These are phyloP conservation scores for Notechis scutatus DNA, from an alignment of 2,113 vertebrate species.

Conservation along the genomic window DNA sequence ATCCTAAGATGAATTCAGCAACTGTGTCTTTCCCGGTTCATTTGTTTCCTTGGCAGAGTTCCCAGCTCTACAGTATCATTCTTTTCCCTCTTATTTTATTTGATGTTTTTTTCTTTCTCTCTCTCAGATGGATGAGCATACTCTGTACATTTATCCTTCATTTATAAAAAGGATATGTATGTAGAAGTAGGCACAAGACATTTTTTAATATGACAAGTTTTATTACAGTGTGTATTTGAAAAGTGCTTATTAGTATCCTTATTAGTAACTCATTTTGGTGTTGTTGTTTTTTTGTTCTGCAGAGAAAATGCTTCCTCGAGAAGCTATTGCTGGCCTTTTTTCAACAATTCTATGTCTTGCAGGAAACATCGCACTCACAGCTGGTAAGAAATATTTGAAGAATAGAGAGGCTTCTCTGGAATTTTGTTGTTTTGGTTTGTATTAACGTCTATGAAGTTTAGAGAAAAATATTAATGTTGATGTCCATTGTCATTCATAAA, in stretches of 20 bases:
- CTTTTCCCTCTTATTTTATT: not conserved
- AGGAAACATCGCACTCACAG: not conserved
- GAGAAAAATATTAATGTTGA: not conserved
- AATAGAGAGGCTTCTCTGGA: not conserved
- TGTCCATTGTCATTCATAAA: not conserved
- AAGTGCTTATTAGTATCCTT: not conserved
- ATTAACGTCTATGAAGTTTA: not conserved
- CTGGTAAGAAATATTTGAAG: constrained; percentile 37
- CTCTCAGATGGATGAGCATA: too few species aligned
- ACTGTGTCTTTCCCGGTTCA: not conserved
- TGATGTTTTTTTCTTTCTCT: not conserved
- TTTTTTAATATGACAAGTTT: not conserved
- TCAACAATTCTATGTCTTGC: constrained; percentile 34
- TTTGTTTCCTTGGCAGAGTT: not conserved
- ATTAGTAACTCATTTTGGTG: not conserved
- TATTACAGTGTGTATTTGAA: not conserved
- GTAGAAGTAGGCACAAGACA: not conserved
- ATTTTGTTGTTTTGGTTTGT: not conserved
- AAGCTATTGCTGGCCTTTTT: not conserved
- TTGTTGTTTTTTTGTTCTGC: not conserved
- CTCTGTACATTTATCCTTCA: not conserved
- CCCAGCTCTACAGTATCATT: not conserved
- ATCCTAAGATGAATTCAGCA: not conserved
- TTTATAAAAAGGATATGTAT: not conserved
- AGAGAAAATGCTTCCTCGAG: constrained; percentile 40